A percentile compares a stretch with the other conserved stretches of the same genome.
These are phyloP conservation scores for Chrysopilus asiliformis DNA, from an alignment of 2,888 invertebrate species.

Conservation along the genomic window DNA sequence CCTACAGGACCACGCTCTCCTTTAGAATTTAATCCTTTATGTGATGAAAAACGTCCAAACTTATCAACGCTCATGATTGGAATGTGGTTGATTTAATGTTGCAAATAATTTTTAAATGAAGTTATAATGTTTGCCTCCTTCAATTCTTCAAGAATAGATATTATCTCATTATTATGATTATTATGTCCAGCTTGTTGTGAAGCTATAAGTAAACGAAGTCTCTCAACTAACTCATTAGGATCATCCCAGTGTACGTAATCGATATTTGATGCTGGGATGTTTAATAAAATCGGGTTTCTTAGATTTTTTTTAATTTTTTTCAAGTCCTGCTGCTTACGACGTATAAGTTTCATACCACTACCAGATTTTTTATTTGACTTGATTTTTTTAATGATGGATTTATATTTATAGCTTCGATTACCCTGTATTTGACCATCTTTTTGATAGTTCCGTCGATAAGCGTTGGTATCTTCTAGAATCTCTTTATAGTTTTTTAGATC, in stretches of 20 bases:
- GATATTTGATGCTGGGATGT: no score
- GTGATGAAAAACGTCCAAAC: conserved; percentile 3
- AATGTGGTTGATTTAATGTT: background rate
- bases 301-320: no score
- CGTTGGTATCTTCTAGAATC: conserved; percentile 3
- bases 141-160: conserved; percentile 22
- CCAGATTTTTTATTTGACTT: conserved; percentile 1
- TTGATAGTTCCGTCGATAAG: conserved; percentile 2
- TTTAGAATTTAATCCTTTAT: background rate
- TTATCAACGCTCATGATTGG: conserved; percentile 4
- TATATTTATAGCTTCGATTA: conserved; percentile 4
- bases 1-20: background rate
- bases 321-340: no score
- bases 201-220: conserved; percentile 21
- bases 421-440: conserved; percentile 2
- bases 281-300: no score
- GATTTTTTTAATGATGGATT: conserved; percentile 2
- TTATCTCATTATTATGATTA: conserved; percentile 24
- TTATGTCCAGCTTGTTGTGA: conserved; percentile 22
- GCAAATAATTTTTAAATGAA: background rate
- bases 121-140: conserved; percentile 4
- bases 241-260: conserved; percentile 20
- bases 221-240: conserved; percentile 23
- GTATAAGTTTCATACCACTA: background rate
- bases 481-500: conserved; percentile 4